Base-by-base conservation (phyloP, 2,113 vertebrate genomes). In the Ondatra zibethicus region DNA sequence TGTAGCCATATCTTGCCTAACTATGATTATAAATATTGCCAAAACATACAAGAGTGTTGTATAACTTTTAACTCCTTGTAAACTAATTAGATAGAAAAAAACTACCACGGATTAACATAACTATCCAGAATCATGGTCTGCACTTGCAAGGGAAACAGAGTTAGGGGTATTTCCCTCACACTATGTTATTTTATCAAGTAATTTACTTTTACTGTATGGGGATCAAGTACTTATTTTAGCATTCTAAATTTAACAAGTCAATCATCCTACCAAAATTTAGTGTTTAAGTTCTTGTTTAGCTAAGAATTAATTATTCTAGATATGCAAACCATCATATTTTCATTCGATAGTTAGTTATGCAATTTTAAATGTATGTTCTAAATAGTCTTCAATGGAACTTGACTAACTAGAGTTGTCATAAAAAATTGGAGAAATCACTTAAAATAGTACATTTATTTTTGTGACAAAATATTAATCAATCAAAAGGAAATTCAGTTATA, bases 1-100 rank as follows among this genome's bases (percentile, higher is more conserved):
- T 21, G 21, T 36, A 55, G 39, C 29, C 76, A 7, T 47, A 90
- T 17, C 4, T 85, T 19, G 70, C 27, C 76, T 87, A 89, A 31
- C 27, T 92, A 36, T 92, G 39, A 87, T 93, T 90, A 84, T 81
- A 88, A 95, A 92, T 73, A 78, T 27, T 94, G 12, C 75, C 33
- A 88, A 25, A 76, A 85, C 70, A 27, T 1, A 19, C 31, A 81
- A 77, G 4, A 2, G 7, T 94, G 19, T 29, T 92, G 14, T 78
- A 47, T 80, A 92, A 66, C 3, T 63, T 91, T 93, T 92, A 61
- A 76, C 63, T 72, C 65, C 82, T 84, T 3, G 75, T 91, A 94
- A 39, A 92, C 47, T 96, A 90, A 88, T 88, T 58, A 87, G 12
- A 7, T 45, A 93, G 29, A 27, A 17, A 1, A 1, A 90, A 90